phyloP scores from a whole-genome alignment of 2,888 invertebrate species.

The Lapara coniferarum region DNA sequence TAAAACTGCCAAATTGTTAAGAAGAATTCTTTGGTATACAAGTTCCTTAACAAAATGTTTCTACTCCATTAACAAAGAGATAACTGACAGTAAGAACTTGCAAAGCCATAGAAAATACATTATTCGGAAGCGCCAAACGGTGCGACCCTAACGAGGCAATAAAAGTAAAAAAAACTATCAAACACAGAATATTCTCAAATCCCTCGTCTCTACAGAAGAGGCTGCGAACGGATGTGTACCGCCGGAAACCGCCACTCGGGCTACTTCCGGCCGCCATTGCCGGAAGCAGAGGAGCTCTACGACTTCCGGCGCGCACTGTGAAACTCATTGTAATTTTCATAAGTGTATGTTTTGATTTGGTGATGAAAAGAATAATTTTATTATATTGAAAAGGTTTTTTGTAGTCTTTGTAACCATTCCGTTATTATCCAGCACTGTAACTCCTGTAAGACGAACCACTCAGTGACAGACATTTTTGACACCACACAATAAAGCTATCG shows the following conservation, averaged over 20 bases:
- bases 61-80: no score
- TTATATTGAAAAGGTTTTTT: background rate
- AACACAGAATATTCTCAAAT: slow-evolving; percentile 1
- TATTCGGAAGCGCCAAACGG: background rate
- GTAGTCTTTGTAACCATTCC: no score
- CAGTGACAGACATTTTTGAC: no score
- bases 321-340: slow-evolving; percentile 46
- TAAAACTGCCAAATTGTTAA: no score
- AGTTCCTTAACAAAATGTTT: no score
- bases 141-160: background rate
- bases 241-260: slow-evolving; percentile 66
- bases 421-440: no score
- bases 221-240: slow-evolving; percentile 60
- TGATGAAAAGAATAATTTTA: slow-evolving; percentile 22
- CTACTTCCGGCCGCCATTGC: slow-evolving; percentile 73
- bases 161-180: background rate
- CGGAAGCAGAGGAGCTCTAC: slow-evolving; percentile 66
- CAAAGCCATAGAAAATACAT: no score
- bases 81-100: no score
- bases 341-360: slow-evolving; percentile 41
- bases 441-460: no score
- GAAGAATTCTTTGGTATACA: no score
- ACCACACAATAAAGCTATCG: no score
- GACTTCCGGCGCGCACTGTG: slow-evolving; percentile 67
- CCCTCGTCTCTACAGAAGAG: slow-evolving; percentile 46